Evolutionary conservation across 2,113 vertebrate species (phyloP).

Genomic region (Labeo catla): DNA sequence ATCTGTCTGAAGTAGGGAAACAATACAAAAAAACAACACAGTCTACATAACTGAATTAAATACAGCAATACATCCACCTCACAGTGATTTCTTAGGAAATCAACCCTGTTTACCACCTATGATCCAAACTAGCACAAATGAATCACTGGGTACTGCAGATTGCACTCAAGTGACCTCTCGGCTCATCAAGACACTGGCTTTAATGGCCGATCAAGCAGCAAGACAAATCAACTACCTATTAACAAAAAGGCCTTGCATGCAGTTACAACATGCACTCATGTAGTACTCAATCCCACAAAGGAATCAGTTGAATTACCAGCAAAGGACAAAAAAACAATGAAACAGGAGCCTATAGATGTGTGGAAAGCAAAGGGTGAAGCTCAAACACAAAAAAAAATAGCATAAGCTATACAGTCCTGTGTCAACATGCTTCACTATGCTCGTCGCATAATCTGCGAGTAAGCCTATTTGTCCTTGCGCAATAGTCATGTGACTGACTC

Average conservation of each 20-base stretch:
- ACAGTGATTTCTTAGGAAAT: not conserved
- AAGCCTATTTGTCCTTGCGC: conserved; percentile 58
- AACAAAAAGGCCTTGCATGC: not conserved
- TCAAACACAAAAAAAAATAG: not conserved
- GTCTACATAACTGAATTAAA: not conserved
- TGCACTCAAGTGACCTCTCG: not conserved
- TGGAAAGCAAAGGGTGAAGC: not conserved
- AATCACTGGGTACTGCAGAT: not conserved
- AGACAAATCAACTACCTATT: conserved; percentile 8
- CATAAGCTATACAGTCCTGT: not conserved
- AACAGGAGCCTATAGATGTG: not conserved
- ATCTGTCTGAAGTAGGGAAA: not conserved
- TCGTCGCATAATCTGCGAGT: conserved; percentile 50
- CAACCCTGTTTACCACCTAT: not conserved
- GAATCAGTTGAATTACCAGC: not conserved
- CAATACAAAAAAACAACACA: not conserved
- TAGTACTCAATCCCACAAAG: not conserved
- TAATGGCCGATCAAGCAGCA: conserved; percentile 21
- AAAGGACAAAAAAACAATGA: not conserved
- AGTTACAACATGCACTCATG: conserved; percentile 17
- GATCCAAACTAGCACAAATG: not conserved
- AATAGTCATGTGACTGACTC: conserved; percentile 55
- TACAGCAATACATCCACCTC: not conserved
- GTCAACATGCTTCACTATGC: conserved; percentile 35
- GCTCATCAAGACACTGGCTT: conserved; percentile 6